Evolutionary conservation across 2,888 invertebrate species (phyloP).

Genomic region (Sycophila texana): DNA sequence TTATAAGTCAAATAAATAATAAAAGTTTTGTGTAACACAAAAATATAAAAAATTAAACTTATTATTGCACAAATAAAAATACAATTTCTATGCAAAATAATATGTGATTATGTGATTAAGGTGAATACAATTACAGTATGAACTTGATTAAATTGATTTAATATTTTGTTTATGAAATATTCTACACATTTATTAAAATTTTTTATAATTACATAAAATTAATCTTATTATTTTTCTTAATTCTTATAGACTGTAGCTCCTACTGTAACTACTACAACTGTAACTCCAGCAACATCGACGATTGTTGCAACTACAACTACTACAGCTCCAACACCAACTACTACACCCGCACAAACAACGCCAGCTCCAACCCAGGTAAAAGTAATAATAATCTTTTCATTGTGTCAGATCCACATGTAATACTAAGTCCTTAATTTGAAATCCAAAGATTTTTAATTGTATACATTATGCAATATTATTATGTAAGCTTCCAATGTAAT

Average conservation of each 20-base stretch:
- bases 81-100: not conserved
- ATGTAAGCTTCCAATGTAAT: not conserved
- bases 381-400: constrained; percentile 37
- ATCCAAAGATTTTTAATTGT: not conserved
- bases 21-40: no score
- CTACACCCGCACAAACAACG: constrained; percentile 43
- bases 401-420: constrained; percentile 8
- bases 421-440: constrained; percentile 17
- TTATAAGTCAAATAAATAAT: no score
- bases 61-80: not conserved
- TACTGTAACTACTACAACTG: constrained; percentile 70
- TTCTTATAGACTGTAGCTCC: constrained; percentile 70
- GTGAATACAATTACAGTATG: no score
- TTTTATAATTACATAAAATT: constrained; percentile 30
- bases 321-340: constrained; percentile 65
- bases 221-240: constrained; percentile 28
- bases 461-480: not conserved
- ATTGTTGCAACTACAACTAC: constrained; percentile 71
- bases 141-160: no score
- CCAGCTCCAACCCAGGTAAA: constrained; percentile 53
- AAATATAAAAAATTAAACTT: no score
- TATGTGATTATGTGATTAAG: not conserved
- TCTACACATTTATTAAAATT: constrained; percentile 35
- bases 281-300: constrained; percentile 71
- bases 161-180: constrained; percentile 24